Evolutionary conservation across 2,797 vertebrate species (phyloP).

Genomic region (Poeciliopsis infans): DNA sequence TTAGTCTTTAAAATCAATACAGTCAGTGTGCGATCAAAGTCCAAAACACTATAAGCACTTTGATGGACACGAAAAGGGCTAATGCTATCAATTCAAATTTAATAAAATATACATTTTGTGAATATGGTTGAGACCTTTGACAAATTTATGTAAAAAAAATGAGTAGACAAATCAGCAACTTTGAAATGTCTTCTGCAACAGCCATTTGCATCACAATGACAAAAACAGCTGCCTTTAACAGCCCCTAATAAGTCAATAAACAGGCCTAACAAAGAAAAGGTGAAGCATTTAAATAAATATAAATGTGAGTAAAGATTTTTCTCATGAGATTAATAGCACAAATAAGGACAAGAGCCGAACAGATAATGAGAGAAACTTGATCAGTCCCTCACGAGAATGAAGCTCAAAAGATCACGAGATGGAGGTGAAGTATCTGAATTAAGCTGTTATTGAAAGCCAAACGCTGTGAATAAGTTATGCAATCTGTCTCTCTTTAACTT

Average conservation of each 20-base stretch:
- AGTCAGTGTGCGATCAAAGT: constrained; percentile 31
- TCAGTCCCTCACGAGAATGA: constrained; percentile 47
- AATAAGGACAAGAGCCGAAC: constrained; percentile 16
- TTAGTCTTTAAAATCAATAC: constrained; percentile 42
- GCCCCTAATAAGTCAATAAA: background rate
- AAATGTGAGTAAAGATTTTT: background rate
- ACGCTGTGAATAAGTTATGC: constrained; percentile 62
- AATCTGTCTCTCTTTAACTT: constrained; percentile 37
- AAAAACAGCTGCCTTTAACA: background rate
- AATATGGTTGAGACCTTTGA: background rate
- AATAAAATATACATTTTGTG: background rate
- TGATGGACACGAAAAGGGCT: constrained; percentile 6
- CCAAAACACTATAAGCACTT: constrained; percentile 37
- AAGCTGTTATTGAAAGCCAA: constrained; percentile 66
- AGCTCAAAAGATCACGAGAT: constrained; percentile 67
- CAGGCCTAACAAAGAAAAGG: background rate
- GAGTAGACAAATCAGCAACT: background rate
- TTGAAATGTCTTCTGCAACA: background rate
- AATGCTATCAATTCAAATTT: constrained; percentile 27
- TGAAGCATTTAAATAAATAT: constrained; percentile 1
- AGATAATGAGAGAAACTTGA: constrained; percentile 47
- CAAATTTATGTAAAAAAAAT: background rate
- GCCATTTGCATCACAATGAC: background rate
- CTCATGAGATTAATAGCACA: constrained; percentile 3
- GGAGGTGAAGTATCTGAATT: constrained; percentile 55